These are phyloP conservation scores for Yponomeuta sedellus DNA, from an alignment of 2,888 invertebrate genomes.

Conservation along the genomic window DNA sequence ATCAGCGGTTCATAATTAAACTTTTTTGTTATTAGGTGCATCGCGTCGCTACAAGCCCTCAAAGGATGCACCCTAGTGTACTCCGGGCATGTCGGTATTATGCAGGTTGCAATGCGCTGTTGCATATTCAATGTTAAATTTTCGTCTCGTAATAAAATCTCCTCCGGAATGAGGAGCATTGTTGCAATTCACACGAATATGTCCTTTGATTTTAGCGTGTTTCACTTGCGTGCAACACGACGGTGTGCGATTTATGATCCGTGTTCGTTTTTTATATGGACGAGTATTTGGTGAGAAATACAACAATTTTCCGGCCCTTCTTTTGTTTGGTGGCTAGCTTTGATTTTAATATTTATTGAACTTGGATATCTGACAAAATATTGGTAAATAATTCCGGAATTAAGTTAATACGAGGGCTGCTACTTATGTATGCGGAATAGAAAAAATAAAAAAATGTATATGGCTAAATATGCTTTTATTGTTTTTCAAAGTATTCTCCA, in stretches of 20 bases:
- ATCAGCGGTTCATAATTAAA: too few relatives aligned
- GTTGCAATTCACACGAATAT: background rate
- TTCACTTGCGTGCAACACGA: background rate
- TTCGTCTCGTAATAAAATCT: constrained; percentile 1
- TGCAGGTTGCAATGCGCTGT: background rate
- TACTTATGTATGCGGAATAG: too few relatives aligned
- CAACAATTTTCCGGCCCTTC: too few relatives aligned
- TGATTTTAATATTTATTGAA: too few relatives aligned
- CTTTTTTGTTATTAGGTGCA: background rate
- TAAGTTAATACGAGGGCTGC: too few relatives aligned
- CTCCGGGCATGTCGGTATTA: background rate
- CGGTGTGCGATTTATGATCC: background rate
- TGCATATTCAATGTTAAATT: constrained; percentile 1
- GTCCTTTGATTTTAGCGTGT: background rate
- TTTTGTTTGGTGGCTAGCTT: too few relatives aligned
- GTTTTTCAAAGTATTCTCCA: too few relatives aligned
- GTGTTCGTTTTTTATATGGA: background rate
- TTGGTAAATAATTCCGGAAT: too few relatives aligned
- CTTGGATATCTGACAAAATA: too few relatives aligned
- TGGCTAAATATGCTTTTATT: too few relatives aligned
- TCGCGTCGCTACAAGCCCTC: background rate
- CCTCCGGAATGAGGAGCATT: background rate
- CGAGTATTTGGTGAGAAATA: too few relatives aligned
- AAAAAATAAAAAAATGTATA: too few relatives aligned
- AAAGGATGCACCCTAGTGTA: background rate